These are phyloP conservation scores for Notodonta ziczac DNA, from an alignment of 2,888 invertebrate species.

Conservation along the genomic window DNA sequence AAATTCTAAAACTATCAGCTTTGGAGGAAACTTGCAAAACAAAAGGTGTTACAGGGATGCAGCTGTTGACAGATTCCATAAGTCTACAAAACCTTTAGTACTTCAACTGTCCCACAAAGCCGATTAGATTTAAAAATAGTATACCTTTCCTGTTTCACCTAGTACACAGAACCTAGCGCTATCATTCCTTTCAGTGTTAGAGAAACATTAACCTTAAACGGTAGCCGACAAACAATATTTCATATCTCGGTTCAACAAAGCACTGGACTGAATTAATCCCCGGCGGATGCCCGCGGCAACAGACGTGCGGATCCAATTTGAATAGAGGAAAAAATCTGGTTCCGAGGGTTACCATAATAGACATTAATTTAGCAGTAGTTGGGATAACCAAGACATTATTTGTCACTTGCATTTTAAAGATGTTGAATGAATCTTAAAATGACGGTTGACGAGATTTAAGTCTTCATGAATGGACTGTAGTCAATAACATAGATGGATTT, in stretches of 20 bases:
- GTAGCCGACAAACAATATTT: conserved; percentile 43
- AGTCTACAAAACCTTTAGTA: no score
- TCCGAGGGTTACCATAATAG: conserved; percentile 30
- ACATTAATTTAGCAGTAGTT: conserved; percentile 39
- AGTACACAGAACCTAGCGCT: conserved; percentile 7
- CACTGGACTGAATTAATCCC: conserved; percentile 48
- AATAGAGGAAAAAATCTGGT: conserved; percentile 52
- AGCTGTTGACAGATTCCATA: no score
- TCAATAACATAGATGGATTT: no score
- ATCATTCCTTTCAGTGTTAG: conserved; percentile 11
- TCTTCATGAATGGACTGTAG: no score
- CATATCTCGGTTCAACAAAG: conserved; percentile 48
- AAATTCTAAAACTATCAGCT: no score
- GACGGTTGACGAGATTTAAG: not conserved
- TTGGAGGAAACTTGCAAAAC: no score
- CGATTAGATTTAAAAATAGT: no score
- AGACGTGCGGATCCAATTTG: conserved; percentile 59
- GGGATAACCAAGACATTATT: conserved; percentile 17
- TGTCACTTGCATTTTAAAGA: not conserved
- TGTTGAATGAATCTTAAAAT: not conserved
- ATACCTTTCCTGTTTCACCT: no score
- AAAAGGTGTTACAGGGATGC: no score
- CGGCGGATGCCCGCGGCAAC: conserved; percentile 40
- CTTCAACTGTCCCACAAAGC: no score
- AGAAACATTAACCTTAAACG: conserved; percentile 23